Evolutionary conservation across 2,113 vertebrate species (phyloP).

Genomic region (Corythaixoides concolor): DNA sequence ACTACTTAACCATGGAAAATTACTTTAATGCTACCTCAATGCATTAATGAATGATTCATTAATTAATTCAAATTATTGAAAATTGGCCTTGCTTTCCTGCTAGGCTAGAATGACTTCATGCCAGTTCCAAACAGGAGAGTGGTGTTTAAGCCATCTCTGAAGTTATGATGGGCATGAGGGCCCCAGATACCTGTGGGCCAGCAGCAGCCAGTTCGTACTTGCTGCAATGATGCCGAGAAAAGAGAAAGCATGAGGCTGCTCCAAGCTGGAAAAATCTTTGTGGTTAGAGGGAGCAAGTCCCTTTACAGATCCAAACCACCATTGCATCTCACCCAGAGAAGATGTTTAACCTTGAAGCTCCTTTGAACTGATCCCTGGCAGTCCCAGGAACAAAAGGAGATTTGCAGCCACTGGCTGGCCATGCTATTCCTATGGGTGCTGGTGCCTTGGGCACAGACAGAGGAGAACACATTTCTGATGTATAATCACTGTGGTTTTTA

Average conservation of each 20-base stretch:
- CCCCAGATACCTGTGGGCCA: not conserved
- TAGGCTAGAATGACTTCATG: not conserved
- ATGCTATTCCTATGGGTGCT: not conserved
- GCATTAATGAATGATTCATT: not conserved
- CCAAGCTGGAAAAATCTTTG: not conserved
- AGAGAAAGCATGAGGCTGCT: not conserved
- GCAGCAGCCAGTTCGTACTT: not conserved
- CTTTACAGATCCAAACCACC: not conserved
- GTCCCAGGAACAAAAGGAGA: not conserved
- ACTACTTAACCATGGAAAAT: not conserved
- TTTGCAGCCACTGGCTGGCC: not conserved
- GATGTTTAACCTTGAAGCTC: not conserved
- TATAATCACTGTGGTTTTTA: not conserved
- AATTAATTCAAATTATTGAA: not conserved
- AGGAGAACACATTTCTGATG: not conserved
- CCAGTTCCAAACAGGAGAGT: not conserved
- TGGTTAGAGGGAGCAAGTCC: not conserved
- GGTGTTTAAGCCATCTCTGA: not conserved
- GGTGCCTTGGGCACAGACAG: not conserved
- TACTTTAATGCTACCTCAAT: not conserved
- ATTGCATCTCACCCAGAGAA: not conserved
- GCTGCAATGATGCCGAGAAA: not conserved
- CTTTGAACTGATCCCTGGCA: not conserved
- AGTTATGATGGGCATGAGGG: not conserved
- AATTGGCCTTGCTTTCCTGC: not conserved